Conservation (phyloP, 23 tunicate species). For the Halocynthia roretzi region DNA sequence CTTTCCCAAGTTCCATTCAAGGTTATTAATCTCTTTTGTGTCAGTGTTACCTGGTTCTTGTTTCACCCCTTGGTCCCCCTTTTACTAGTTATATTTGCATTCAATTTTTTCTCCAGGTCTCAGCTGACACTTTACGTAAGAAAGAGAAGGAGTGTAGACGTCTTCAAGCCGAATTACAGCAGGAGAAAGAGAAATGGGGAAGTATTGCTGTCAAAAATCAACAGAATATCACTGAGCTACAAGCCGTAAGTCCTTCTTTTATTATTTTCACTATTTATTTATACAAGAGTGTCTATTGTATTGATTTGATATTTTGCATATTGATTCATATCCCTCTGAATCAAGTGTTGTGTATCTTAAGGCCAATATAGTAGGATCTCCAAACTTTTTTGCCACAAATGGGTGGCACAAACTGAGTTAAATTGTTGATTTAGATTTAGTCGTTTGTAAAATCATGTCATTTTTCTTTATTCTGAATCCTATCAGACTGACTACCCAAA, state of each 20-base stretch:
- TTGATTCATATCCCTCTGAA: neutral
- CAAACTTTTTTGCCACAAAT: too few relatives aligned
- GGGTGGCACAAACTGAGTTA: too few relatives aligned
- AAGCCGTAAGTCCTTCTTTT: slow-evolving; percentile 33
- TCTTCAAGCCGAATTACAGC: slow-evolving; percentile 73
- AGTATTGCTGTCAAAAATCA: slow-evolving; percentile 32
- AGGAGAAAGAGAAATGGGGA: slow-evolving; percentile 79
- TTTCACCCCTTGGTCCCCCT: too few relatives aligned
- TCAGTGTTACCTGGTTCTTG: too few relatives aligned
- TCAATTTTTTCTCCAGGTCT: slow-evolving; percentile 34
- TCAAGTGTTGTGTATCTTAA: neutral
- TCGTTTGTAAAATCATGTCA: too few relatives aligned
- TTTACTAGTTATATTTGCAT: too few relatives aligned
- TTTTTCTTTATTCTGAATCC: too few relatives aligned
- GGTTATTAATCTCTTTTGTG: too few relatives aligned
- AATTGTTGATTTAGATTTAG: too few relatives aligned
- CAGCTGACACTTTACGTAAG: slow-evolving; percentile 62
- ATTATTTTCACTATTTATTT: neutral
- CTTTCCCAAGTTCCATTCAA: neutral
- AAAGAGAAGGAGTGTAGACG: slow-evolving; percentile 89
- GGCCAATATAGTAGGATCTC: neutral
- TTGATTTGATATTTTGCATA: neutral
- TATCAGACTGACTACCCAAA: too few relatives aligned
- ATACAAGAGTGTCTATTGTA: neutral
- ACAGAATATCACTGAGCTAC: slow-evolving; percentile 57